Evolutionary conservation across 2,113 vertebrate species (phyloP).

Genomic region (Apodemus sylvaticus): DNA sequence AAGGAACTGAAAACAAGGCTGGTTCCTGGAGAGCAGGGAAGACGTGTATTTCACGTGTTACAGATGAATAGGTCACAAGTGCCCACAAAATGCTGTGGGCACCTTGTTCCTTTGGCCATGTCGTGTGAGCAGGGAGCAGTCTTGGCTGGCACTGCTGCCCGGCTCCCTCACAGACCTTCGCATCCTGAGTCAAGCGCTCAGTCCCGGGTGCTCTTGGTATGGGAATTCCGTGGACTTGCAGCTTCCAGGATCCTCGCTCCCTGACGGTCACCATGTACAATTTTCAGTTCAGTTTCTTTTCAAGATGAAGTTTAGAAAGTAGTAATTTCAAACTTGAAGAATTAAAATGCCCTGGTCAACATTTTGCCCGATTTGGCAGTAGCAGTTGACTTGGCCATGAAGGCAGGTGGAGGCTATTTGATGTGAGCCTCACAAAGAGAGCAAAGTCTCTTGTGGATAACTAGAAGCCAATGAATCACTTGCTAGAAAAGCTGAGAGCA

Average conservation of each 20-base stretch:
- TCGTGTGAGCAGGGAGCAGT: fast-evolving
- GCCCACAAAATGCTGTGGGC: fast-evolving
- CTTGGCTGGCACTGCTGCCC: too few species aligned
- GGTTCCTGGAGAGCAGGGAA: conserved; percentile 34
- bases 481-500: neutral
- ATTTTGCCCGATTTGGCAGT: neutral
- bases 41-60: neutral
- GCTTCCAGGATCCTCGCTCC: fast-evolving
- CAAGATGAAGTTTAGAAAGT: neutral
- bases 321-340: neutral
- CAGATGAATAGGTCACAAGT: neutral
- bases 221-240: fast-evolving
- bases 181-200: fast-evolving
- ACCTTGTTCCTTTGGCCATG: fast-evolving
- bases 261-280: fast-evolving
- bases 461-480: fast-evolving
- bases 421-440: too few species aligned
- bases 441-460: fast-evolving
- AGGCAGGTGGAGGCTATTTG: too few species aligned
- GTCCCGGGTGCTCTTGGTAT: fast-evolving
- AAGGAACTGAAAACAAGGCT: conserved; percentile 44
- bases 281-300: neutral
- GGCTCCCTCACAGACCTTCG: neutral
- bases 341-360: neutral
- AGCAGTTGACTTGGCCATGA: fast-evolving